Percentiles rank a stretch among this genome's conserved stretches.
These are phyloP conservation scores for Scelioninae gen. 2 DNA, from an alignment of 2,888 invertebrate genomes.

Conservation along the genomic window DNA sequence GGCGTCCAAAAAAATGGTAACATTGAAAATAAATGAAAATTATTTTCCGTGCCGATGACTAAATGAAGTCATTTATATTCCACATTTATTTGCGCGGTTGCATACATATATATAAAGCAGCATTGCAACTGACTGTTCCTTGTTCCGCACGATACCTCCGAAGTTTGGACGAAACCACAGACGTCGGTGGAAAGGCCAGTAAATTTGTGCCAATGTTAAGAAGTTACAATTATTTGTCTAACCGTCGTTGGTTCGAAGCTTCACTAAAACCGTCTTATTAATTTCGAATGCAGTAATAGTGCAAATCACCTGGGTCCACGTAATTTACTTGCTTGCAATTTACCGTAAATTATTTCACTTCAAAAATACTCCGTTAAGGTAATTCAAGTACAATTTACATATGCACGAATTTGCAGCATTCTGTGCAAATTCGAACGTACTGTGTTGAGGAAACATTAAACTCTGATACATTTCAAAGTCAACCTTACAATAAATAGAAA, in stretches of 20 bases:
- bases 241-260: constrained; percentile 34
- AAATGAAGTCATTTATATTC: no score
- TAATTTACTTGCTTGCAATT: constrained; percentile 1
- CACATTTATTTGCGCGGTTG: not conserved
- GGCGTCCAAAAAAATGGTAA: no score
- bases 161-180: constrained; percentile 59
- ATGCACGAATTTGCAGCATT: constrained; percentile 11
- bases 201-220: constrained; percentile 41
- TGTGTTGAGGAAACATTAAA: not conserved
- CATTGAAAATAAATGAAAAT: no score
- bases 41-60: no score
- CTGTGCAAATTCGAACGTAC: not conserved
- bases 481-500: no score
- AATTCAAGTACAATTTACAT: constrained; percentile 31
- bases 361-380: constrained; percentile 11
- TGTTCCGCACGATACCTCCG: constrained; percentile 60
- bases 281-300: constrained; percentile 19
- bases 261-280: constrained; percentile 24
- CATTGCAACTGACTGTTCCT: constrained; percentile 63
- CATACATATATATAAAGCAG: not conserved
- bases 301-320: not conserved
- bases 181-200: constrained; percentile 34
- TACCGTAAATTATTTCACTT: no score
- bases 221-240: constrained; percentile 52
- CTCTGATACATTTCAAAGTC: no score